phyloP scores from a whole-genome alignment of 2,797 vertebrate genomes.

The Ibycter americanus region DNA sequence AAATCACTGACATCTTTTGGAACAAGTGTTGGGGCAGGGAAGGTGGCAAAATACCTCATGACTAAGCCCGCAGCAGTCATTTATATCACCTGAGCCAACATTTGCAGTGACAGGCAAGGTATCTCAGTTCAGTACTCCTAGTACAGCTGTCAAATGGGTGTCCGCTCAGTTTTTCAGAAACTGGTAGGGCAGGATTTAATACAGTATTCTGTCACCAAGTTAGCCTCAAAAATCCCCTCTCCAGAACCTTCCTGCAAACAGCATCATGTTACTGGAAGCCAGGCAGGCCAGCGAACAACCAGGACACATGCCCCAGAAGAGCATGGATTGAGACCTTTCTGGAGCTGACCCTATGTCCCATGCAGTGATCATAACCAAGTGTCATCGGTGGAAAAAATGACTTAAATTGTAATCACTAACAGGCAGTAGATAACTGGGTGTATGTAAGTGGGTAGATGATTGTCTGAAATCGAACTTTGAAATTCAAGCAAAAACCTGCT shows the following conservation, averaged over 20 bases:
- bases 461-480: not conserved
- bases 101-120: not conserved
- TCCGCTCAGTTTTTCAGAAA: not conserved
- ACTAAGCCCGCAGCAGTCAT: not conserved
- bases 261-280: not conserved
- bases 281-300: not conserved
- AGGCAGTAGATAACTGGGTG: not conserved
- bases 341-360: not conserved
- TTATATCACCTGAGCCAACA: not conserved
- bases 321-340: not conserved
- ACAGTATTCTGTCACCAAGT: not conserved
- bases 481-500: not conserved
- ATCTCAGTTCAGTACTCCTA: not conserved
- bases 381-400: not conserved
- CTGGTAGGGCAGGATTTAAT: not conserved
- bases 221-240: not conserved
- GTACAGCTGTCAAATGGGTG: not conserved
- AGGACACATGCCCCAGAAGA: not conserved
- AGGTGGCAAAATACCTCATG: not conserved
- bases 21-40: not conserved
- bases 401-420: not conserved
- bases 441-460: not conserved
- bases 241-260: not conserved
- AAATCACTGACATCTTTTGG: not conserved
- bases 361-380: not conserved